Percentiles rank a stretch among this genome's conserved stretches.
Conservation (phyloP, 2,797 vertebrate genomes). For the Euthynnus affinis region DNA sequence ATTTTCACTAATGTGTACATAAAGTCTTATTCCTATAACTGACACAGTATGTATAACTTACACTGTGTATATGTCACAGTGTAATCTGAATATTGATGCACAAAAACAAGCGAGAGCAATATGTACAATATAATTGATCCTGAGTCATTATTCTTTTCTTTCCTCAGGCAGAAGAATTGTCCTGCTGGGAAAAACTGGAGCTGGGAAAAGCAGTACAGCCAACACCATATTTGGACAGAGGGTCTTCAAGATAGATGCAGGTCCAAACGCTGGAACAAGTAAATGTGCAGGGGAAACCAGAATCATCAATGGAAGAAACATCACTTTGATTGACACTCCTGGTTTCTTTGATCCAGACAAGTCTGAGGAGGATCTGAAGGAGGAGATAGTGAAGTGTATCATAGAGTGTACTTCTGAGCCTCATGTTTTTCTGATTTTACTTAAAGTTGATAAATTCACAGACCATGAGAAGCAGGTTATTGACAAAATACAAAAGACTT, state of each 20-base stretch:
- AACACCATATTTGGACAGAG: background rate
- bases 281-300: background rate
- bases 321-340: background rate
- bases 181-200: background rate
- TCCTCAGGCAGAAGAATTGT: background rate
- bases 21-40: no score
- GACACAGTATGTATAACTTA: no score
- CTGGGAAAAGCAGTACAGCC: conserved; percentile 26
- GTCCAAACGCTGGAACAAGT: background rate
- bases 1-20: no score
- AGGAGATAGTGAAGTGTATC: conserved; percentile 18
- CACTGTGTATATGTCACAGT: background rate
- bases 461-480: background rate
- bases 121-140: no score
- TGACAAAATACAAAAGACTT: background rate
- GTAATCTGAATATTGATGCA: background rate
- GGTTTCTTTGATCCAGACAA: background rate
- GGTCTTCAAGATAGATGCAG: background rate
- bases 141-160: no score
- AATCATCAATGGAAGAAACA: background rate
- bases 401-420: conserved; percentile 33
- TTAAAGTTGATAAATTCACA: conserved; percentile 48
- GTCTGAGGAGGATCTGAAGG: background rate
- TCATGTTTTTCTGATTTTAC: conserved; percentile 27
- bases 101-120: no score